Percentiles rank a stretch among this genome's conserved stretches.
These are phyloP conservation scores for Atrina japonica DNA, from an alignment of 2,888 invertebrate genomes.

Conservation along the genomic window DNA sequence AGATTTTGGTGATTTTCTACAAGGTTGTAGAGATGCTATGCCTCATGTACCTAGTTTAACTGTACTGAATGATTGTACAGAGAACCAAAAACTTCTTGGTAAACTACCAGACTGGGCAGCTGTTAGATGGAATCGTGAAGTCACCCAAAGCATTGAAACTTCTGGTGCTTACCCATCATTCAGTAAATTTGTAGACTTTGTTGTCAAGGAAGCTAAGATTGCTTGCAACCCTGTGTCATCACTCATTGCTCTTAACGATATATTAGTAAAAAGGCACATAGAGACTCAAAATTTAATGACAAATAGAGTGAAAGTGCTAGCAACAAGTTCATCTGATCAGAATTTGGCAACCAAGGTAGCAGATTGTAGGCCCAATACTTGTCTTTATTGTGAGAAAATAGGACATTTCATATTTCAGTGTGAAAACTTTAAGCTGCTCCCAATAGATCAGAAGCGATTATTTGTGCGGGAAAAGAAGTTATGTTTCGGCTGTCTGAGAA, in stretches of 20 bases:
- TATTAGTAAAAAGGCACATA: background rate
- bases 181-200: constrained; percentile 21
- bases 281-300: background rate
- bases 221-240: constrained; percentile 31
- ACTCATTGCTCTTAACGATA: constrained; percentile 15
- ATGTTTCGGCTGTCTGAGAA: constrained; percentile 13
- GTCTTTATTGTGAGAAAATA: constrained; percentile 3
- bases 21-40: constrained; percentile 24
- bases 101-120: constrained; percentile 49
- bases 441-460: background rate
- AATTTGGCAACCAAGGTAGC: background rate
- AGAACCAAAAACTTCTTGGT: constrained; percentile 46
- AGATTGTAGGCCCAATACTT: background rate
- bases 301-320: background rate
- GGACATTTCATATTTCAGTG: constrained; percentile 16
- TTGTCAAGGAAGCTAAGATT: constrained; percentile 12
- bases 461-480: constrained; percentile 4
- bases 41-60: constrained; percentile 13
- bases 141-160: constrained; percentile 31
- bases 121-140: constrained; percentile 33
- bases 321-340: background rate
- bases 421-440: background rate
- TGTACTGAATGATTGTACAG: constrained; percentile 40
- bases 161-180: constrained; percentile 12
- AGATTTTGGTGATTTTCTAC: constrained; percentile 30